phyloP scores from a whole-genome alignment of 2,888 invertebrate species.

The Gisinianus flammeolus region DNA sequence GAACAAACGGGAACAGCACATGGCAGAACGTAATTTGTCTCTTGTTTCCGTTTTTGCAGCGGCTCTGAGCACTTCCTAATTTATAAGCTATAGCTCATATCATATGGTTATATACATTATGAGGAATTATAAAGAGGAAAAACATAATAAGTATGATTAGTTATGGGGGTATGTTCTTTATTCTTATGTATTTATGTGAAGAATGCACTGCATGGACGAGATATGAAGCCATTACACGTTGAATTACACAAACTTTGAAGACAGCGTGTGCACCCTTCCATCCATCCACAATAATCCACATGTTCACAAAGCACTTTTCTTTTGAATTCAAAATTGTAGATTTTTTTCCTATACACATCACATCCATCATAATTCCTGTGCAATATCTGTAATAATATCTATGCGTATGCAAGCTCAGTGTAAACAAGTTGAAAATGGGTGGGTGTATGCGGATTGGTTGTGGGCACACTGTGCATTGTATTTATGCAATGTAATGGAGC shows the following conservation, averaged over 20 bases:
- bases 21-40: constrained; percentile 14
- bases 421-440: too few species aligned
- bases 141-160: neutral
- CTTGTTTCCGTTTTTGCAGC: neutral
- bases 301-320: too few species aligned
- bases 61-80: neutral
- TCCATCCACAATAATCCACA: too few species aligned
- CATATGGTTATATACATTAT: neutral
- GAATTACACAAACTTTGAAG: constrained; percentile 5
- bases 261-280: too few species aligned
- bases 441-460: too few species aligned
- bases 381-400: too few species aligned
- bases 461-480: too few species aligned
- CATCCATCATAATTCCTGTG: too few species aligned
- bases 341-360: too few species aligned
- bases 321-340: too few species aligned
- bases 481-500: constrained; percentile 4
- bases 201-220: neutral
- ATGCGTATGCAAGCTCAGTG: too few species aligned
- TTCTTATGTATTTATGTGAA: neutral
- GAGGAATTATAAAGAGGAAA: neutral
- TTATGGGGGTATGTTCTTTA: neutral
- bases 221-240: constrained; percentile 9
- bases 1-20: neutral
- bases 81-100: neutral